Evolutionary conservation across 1,140 invertebrate genomes (phyloP).

Genomic region (Cylas formicarius): DNA sequence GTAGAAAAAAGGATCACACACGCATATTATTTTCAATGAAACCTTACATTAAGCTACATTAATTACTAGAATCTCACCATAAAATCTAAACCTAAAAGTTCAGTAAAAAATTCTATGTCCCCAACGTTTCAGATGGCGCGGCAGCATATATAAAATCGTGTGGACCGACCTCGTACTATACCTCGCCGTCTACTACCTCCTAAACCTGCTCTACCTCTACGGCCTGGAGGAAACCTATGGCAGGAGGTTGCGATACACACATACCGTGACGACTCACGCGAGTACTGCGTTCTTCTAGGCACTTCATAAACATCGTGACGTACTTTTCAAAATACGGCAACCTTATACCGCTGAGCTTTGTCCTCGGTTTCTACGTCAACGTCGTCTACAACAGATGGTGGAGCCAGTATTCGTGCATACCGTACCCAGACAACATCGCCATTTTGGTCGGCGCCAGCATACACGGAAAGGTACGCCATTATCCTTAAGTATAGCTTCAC

Average conservation of each 20-base stretch:
- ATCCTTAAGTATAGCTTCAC: not conserved
- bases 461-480: conserved; percentile 40
- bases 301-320: conserved; percentile 55
- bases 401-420: conserved; percentile 73
- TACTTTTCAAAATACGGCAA: conserved; percentile 63
- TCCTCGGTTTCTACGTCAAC: conserved; percentile 71
- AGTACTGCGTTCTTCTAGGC: conserved; percentile 47
- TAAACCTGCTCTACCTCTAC: conserved; percentile 55
- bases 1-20: not conserved
- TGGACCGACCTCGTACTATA: conserved; percentile 61
- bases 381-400: conserved; percentile 91
- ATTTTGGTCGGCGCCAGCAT: conserved; percentile 45
- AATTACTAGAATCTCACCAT: not conserved
- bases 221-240: conserved; percentile 40
- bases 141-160: conserved; percentile 66
- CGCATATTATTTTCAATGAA: conserved; percentile 3
- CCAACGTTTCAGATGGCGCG: conserved; percentile 56
- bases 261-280: conserved; percentile 52
- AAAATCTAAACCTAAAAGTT: conserved; percentile 2
- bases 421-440: conserved; percentile 47
- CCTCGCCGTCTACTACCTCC: conserved; percentile 52
- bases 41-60: not conserved
- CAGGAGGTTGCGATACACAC: conserved; percentile 49
- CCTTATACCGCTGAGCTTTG: conserved; percentile 63
- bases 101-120: not conserved